Percentiles rank a stretch among this genome's conserved stretches.
phyloP scores from a whole-genome alignment of 2,113 vertebrate species.

The Onychorhynchus coronatus region DNA sequence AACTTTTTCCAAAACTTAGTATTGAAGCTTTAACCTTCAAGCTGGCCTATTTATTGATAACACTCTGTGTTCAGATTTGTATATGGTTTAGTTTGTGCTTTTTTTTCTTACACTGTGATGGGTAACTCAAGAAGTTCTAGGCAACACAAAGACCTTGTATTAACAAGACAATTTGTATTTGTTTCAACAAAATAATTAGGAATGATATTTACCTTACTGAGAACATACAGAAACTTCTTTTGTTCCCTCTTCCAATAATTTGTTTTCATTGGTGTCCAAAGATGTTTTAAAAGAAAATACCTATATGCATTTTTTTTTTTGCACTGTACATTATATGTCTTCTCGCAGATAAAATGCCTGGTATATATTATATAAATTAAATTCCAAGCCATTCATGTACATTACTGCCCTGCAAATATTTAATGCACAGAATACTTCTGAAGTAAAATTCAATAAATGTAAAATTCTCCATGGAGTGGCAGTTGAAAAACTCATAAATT shows the following conservation, averaged over 20 bases:
- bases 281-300: constrained; percentile 19
- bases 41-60: not conserved
- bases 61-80: not conserved
- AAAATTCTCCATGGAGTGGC: constrained; percentile 59
- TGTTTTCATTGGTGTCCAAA: not conserved
- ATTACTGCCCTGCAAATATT: not conserved
- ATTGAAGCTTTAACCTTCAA: not conserved
- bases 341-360: not conserved
- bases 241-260: not conserved
- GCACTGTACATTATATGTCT: not conserved
- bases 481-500: constrained; percentile 77
- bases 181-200: not conserved
- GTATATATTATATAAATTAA: not conserved
- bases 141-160: not conserved
- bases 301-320: not conserved
- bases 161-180: not conserved
- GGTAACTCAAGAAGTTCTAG: not conserved
- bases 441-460: constrained; percentile 75
- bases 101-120: not conserved
- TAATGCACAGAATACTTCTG: constrained; percentile 36
- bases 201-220: not conserved
- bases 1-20: not conserved
- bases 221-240: not conserved
- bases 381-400: not conserved
- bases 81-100: not conserved